These are phyloP conservation scores for Eueides isabella DNA, from an alignment of 1,140 invertebrate genomes.

Conservation along the genomic window DNA sequence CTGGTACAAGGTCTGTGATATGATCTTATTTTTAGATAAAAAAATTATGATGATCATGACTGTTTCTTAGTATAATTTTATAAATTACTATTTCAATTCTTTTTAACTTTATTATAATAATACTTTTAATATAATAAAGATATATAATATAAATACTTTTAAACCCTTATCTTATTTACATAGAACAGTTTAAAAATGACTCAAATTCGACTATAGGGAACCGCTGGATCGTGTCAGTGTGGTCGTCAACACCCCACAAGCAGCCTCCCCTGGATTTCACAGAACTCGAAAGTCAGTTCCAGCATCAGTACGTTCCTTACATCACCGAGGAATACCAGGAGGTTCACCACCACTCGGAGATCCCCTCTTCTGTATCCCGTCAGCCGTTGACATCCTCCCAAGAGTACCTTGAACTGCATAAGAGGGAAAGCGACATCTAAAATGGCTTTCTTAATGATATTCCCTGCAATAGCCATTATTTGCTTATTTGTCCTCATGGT, in stretches of 20 bases:
- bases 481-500: slow-evolving; percentile 88
- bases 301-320: slow-evolving; percentile 59
- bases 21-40: too few relatives aligned
- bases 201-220: too few relatives aligned
- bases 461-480: slow-evolving; percentile 88
- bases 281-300: slow-evolving; percentile 85
- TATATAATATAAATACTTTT: too few relatives aligned
- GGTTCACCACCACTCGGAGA: slow-evolving; percentile 52
- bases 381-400: slow-evolving; percentile 75
- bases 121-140: too few relatives aligned
- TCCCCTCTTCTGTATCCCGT: slow-evolving; percentile 61
- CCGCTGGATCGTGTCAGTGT: slow-evolving; percentile 91
- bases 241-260: slow-evolving; percentile 91
- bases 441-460: slow-evolving; percentile 88
- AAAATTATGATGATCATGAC: not conserved
- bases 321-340: slow-evolving; percentile 58
- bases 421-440: slow-evolving; percentile 92
- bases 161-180: too few relatives aligned
- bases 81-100: too few relatives aligned
- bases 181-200: too few relatives aligned
- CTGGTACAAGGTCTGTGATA: not conserved
- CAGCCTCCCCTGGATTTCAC: slow-evolving; percentile 91
- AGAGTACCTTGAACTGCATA: slow-evolving; percentile 89
- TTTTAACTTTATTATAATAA: too few relatives aligned
- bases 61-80: slow-evolving; percentile 9